phyloP scores from a whole-genome alignment of 2,888 invertebrate species.

The Napeogenes inachia region DNA sequence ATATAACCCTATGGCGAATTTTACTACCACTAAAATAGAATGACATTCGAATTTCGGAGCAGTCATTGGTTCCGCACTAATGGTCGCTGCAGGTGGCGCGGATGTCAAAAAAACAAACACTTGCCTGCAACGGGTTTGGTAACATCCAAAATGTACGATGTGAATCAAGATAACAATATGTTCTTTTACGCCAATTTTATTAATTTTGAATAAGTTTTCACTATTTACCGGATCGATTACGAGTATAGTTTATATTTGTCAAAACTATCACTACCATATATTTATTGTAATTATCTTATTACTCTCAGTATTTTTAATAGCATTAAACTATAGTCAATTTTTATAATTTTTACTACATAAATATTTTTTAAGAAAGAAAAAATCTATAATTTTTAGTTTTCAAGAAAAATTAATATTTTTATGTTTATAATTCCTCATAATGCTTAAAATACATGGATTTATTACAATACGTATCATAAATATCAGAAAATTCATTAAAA shows the following conservation, averaged over 20 bases:
- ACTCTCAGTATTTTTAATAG: no score
- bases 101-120: constrained; percentile 39
- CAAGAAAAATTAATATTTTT: no score
- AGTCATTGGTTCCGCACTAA: constrained; percentile 38
- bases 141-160: constrained; percentile 26
- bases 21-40: not conserved
- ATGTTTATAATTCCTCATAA: no score
- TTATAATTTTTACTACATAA: no score
- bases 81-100: constrained; percentile 60
- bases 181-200: constrained; percentile 3
- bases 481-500: constrained; percentile 19
- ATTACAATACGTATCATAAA: not conserved
- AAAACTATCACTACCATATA: no score
- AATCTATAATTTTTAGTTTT: no score
- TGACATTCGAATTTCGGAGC: constrained; percentile 17
- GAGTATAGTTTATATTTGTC: no score
- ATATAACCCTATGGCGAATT: not conserved
- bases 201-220: constrained; percentile 13
- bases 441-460: no score
- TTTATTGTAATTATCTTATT: no score
- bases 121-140: constrained; percentile 19
- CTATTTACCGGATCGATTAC: constrained; percentile 9
- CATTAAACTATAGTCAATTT: no score
- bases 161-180: constrained; percentile 20
- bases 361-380: no score